Percentiles rank a stretch among this genome's conserved stretches.
Conservation (phyloP, 2,797 vertebrate genomes). For the Tenualosa thibaudeaui region DNA sequence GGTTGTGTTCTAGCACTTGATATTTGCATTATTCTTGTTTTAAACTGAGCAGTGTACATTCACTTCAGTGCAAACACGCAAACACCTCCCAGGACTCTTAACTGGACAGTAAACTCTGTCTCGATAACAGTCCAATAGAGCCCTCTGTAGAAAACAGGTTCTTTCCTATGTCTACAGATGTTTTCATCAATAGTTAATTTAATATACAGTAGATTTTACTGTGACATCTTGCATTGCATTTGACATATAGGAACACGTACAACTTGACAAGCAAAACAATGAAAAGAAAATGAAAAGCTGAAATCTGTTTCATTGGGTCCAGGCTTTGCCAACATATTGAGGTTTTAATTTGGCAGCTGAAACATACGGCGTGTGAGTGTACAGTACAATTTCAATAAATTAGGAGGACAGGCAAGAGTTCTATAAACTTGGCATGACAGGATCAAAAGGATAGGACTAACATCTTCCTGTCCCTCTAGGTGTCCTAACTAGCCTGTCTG, state of each 20-base stretch:
- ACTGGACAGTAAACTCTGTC: not conserved
- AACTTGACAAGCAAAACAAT: not conserved
- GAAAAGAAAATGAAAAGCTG: not conserved
- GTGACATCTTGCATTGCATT: conserved; percentile 20
- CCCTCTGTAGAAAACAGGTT: not conserved
- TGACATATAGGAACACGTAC: not conserved
- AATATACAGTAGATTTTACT: conserved; percentile 31
- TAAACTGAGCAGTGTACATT: conserved; percentile 14
- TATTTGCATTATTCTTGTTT: not conserved
- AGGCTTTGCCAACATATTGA: not conserved
- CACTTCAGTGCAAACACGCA: conserved; percentile 19
- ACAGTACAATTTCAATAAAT: conserved; percentile 10
- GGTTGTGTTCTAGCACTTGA: conserved; percentile 11
- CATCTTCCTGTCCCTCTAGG: not conserved
- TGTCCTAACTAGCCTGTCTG: conserved; percentile 16
- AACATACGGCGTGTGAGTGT: not conserved
- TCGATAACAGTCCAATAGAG: not conserved
- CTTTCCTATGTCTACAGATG: not conserved
- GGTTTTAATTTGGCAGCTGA: conserved; percentile 11
- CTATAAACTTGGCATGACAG: conserved; percentile 13
- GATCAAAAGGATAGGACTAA: not conserved
- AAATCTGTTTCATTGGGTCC: not conserved
- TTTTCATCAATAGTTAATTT: not conserved
- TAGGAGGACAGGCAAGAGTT: conserved; percentile 1
- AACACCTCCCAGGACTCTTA: not conserved